phyloP scores from a whole-genome alignment of 1,140 invertebrate genomes.

The Magallana ariakensis region DNA sequence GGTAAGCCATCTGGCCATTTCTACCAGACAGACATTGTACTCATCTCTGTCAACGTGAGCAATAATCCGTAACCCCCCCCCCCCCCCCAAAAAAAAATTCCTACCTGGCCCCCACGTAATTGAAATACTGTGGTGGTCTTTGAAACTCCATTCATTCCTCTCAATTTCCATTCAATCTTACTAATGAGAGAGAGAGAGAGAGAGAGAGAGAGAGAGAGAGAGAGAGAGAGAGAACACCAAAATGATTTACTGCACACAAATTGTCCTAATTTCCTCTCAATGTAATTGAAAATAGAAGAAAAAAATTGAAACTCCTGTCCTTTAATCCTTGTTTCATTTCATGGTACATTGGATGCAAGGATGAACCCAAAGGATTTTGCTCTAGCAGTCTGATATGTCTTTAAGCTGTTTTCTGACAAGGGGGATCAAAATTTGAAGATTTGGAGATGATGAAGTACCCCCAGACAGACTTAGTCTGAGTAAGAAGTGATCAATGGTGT shows the following conservation, averaged over 20 bases:
- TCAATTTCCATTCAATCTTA: neutral
- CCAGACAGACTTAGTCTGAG: neutral
- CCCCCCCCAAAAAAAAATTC: neutral
- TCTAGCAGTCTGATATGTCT: neutral
- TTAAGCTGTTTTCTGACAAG: neutral
- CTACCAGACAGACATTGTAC: neutral
- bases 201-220: too few relatives aligned
- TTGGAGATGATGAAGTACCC: neutral
- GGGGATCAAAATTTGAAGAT: neutral
- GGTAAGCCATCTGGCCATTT: neutral
- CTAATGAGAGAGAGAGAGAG: neutral
- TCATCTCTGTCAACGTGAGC: neutral
- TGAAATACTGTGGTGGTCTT: conserved; percentile 6
- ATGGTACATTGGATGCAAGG: neutral
- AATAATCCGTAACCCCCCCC: neutral
- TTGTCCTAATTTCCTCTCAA: too few relatives aligned
- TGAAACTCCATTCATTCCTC: neutral
- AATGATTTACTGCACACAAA: too few relatives aligned
- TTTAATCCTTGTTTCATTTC: neutral
- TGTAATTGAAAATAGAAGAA: too few relatives aligned
- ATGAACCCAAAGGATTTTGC: neutral
- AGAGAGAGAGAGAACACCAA: too few relatives aligned
- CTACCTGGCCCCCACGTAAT: neutral
- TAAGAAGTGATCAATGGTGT: neutral
- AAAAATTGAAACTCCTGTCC: neutral